Conservation (phyloP, 1,140 invertebrate genomes). For the Neomicropteryx cornuta region DNA sequence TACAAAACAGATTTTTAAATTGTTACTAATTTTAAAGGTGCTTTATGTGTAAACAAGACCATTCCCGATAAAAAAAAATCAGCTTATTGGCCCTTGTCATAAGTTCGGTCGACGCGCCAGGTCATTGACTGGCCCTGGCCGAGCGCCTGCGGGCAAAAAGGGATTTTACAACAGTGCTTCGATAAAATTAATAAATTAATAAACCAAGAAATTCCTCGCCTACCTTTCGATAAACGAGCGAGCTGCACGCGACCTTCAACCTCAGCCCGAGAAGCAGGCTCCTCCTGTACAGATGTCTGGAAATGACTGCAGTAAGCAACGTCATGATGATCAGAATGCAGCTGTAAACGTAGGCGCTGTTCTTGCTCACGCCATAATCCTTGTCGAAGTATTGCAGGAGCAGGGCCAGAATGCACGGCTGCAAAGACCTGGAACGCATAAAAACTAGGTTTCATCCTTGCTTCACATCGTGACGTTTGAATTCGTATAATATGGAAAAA, state of each 20-base stretch:
- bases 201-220: not conserved
- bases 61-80: too few relatives aligned
- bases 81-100: too few relatives aligned
- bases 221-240: slow-evolving; percentile 31
- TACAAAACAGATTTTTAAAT: not conserved
- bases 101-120: too few relatives aligned
- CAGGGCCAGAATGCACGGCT: slow-evolving; percentile 35
- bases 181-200: too few relatives aligned
- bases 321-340: slow-evolving; percentile 20
- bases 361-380: slow-evolving; percentile 37
- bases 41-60: not conserved
- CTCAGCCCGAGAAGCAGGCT: slow-evolving; percentile 26
- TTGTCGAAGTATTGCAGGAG: slow-evolving; percentile 30
- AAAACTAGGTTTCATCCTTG: slow-evolving; percentile 1
- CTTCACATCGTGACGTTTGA: not conserved
- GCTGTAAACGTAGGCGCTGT: slow-evolving; percentile 19
- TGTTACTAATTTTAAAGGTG: not conserved
- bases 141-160: too few relatives aligned
- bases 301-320: slow-evolving; percentile 22
- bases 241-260: slow-evolving; percentile 31
- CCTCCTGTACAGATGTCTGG: slow-evolving; percentile 27
- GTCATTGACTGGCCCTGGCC: too few relatives aligned
- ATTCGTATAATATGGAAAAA: not conserved
- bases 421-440: slow-evolving; percentile 26
- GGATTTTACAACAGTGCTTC: not conserved